phyloP scores from a whole-genome alignment of 2,888 invertebrate species.

The Germaria angustata region DNA sequence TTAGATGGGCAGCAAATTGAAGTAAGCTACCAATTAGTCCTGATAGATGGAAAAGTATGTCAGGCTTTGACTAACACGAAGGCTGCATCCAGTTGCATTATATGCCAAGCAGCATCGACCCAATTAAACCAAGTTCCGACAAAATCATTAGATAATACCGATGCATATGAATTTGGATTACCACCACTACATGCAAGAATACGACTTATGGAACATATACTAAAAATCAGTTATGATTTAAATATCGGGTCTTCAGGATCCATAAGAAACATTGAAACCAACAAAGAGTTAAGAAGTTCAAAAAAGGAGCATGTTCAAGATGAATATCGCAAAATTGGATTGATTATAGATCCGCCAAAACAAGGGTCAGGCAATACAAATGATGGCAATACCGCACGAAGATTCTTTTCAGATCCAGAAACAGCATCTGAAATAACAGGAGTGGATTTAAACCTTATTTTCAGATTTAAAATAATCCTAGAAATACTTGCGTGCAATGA shows the following conservation, averaged over 20 bases:
- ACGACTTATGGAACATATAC: too few species aligned
- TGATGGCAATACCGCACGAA: background rate
- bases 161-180: too few species aligned
- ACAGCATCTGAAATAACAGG: background rate
- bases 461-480: background rate
- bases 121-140: too few species aligned
- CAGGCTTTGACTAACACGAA: too few species aligned
- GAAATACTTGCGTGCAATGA: background rate
- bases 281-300: background rate
- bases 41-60: too few species aligned
- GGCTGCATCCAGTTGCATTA: too few species aligned
- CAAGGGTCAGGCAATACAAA: background rate
- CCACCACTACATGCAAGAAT: too few species aligned
- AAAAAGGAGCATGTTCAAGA: background rate
- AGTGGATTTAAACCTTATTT: background rate
- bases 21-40: too few species aligned
- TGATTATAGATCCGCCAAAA: background rate
- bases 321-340: background rate
- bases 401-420: background rate
- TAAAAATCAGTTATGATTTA: background rate
- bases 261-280: background rate
- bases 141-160: too few species aligned
- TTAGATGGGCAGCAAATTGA: too few species aligned
- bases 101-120: too few species aligned
- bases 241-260: background rate